Evolutionary conservation across 37 sponge, comb jelly and placozoan genomes (phyloP).

Genomic region (Cliona cf. orientalis): DNA sequence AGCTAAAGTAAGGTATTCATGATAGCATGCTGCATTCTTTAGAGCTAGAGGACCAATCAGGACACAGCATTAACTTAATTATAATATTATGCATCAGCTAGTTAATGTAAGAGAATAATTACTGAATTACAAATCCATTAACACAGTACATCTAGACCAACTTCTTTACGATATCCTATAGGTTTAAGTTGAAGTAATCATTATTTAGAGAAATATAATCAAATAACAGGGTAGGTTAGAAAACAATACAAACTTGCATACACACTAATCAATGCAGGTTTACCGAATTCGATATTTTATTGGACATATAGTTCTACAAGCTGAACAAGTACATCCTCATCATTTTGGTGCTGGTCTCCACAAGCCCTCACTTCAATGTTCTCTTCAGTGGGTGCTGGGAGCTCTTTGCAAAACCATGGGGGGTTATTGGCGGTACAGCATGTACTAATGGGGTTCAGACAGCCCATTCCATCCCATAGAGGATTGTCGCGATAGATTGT

Average conservation of each 20-base stretch:
- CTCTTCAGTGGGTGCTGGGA: slow-evolving; percentile 5
- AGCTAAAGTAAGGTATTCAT: too few species aligned
- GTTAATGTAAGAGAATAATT: too few species aligned
- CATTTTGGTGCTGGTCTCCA: not conserved
- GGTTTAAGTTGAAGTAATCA: too few species aligned
- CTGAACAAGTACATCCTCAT: slow-evolving; percentile 4
- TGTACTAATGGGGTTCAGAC: slow-evolving; percentile 7
- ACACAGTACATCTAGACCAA: too few species aligned
- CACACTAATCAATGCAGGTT: not conserved
- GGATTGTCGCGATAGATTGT: slow-evolving; percentile 14
- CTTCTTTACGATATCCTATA: too few species aligned
- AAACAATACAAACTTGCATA: not conserved
- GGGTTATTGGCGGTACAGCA: slow-evolving; percentile 33
- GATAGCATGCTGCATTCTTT: too few species aligned
- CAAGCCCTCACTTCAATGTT: slow-evolving; percentile 11
- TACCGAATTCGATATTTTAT: too few species aligned
- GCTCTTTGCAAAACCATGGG: slow-evolving; percentile 38
- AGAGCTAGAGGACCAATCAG: too few species aligned
- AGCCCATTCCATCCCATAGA: slow-evolving; percentile 32
- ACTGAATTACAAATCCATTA: too few species aligned
- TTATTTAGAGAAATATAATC: too few species aligned
- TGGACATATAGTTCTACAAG: slow-evolving; percentile 28
- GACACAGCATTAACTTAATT: too few species aligned
- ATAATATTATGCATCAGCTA: too few species aligned
- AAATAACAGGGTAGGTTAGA: not conserved